These are phyloP conservation scores for Scytalopus superciliaris DNA, from an alignment of 2,113 vertebrate genomes.

Conservation along the genomic window DNA sequence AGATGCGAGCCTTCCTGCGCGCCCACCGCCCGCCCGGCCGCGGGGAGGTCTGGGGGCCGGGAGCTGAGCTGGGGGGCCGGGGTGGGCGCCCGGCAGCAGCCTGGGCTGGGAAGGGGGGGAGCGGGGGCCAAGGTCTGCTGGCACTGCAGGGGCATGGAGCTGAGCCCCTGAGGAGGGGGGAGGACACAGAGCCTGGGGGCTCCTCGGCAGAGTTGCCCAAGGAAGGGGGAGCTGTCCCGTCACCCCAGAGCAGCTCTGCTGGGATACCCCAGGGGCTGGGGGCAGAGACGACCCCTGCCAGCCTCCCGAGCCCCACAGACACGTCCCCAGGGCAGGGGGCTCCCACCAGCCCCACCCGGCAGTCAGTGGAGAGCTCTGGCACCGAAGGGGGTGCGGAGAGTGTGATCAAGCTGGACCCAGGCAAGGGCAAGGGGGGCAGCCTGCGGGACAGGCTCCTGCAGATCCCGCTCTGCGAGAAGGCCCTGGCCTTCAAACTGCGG, in stretches of 20 bases:
- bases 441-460: constrained; percentile 69
- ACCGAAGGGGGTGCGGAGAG: background rate
- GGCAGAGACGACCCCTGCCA: background rate
- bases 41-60: background rate
- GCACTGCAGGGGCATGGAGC: constrained; percentile 60
- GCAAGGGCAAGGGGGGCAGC: constrained; percentile 78
- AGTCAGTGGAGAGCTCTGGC: background rate
- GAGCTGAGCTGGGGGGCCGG: background rate
- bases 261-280: background rate
- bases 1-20: constrained; percentile 54
- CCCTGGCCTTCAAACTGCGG: constrained; percentile 59
- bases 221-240: background rate
- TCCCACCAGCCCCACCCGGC: background rate
- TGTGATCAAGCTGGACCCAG: constrained; percentile 62
- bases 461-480: constrained; percentile 66
- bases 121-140: background rate
- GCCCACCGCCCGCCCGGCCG: background rate
- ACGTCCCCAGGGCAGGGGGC: background rate
- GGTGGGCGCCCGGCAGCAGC: fast-evolving
- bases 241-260: background rate
- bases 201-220: background rate
- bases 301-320: background rate
- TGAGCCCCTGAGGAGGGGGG: background rate
- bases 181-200: background rate
- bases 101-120: background rate